These are phyloP conservation scores for Caenorhabditis sp. DNA, from an alignment of 2,888 invertebrate species.

Conservation along the genomic window DNA sequence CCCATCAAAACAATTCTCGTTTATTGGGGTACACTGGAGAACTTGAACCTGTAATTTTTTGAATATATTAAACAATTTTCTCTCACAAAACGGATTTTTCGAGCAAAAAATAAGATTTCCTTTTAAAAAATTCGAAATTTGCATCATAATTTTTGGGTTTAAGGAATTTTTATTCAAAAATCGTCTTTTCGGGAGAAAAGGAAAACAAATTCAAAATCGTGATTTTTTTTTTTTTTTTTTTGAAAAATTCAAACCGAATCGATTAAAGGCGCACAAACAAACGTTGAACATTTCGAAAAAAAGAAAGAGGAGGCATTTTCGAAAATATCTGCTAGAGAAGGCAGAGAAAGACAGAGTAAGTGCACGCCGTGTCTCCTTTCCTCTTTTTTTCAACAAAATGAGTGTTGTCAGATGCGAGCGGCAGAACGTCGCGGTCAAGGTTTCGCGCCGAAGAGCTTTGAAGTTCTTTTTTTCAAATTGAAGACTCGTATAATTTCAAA, in stretches of 20 bases:
- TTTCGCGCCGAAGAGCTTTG: neutral
- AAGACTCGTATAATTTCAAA: no score
- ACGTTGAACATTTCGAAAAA: neutral
- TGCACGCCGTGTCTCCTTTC: neutral
- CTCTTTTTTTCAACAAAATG: neutral
- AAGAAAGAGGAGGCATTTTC: neutral
- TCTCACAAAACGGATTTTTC: neutral
- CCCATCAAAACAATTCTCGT: constrained; percentile 29
- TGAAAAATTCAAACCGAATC: no score
- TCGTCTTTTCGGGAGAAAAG: neutral
- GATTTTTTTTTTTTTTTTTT: no score
- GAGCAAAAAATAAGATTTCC: no score
- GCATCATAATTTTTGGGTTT: no score
- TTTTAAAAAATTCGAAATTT: neutral
- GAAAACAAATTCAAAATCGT: neutral
- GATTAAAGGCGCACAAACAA: neutral
- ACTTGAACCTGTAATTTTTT: neutral
- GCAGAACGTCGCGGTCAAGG: neutral
- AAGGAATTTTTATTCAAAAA: neutral
- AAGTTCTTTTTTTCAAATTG: no score
- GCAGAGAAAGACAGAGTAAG: neutral
- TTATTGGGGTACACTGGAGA: neutral
- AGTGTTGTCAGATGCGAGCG: neutral
- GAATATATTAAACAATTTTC: neutral
- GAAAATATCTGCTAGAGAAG: neutral